Evolutionary conservation across 2,113 vertebrate species (phyloP).

Genomic region (Bubalus kerabau): DNA sequence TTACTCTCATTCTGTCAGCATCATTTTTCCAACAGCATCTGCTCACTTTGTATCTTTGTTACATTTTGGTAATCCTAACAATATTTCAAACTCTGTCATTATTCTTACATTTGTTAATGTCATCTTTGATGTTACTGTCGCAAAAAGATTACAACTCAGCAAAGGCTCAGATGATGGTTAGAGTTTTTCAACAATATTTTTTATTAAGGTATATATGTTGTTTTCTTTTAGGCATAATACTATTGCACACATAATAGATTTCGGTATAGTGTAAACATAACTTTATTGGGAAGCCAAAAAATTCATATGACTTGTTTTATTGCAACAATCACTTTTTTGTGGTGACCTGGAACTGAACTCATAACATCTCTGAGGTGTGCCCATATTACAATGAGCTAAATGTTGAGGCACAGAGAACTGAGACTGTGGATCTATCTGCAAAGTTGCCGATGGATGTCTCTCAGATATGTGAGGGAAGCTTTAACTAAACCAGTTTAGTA

Average conservation of each 20-base stretch:
- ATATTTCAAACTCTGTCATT: background rate
- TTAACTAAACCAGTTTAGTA: background rate
- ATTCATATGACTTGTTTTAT: background rate
- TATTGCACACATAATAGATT: background rate
- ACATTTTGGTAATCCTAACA: background rate
- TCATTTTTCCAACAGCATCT: background rate
- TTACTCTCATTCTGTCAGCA: background rate
- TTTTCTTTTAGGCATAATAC: background rate
- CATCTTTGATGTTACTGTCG: background rate
- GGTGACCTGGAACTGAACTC: background rate
- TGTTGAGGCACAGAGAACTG: background rate
- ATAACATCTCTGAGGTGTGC: background rate
- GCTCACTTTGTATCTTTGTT: background rate
- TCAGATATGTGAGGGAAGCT: background rate
- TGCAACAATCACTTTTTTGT: background rate
- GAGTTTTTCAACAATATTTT: background rate
- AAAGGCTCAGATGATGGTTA: background rate
- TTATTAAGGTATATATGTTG: background rate
- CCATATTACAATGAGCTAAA: background rate
- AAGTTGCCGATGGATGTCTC: background rate
- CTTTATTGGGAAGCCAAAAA: background rate
- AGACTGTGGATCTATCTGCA: background rate
- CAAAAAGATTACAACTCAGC: background rate
- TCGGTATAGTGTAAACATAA: background rate
- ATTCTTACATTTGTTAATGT: background rate